Percentiles rank a stretch among this genome's conserved stretches.
Evolutionary conservation across 2,797 vertebrate genomes (phyloP).

Genomic region (Aplochiton taeniatus): DNA sequence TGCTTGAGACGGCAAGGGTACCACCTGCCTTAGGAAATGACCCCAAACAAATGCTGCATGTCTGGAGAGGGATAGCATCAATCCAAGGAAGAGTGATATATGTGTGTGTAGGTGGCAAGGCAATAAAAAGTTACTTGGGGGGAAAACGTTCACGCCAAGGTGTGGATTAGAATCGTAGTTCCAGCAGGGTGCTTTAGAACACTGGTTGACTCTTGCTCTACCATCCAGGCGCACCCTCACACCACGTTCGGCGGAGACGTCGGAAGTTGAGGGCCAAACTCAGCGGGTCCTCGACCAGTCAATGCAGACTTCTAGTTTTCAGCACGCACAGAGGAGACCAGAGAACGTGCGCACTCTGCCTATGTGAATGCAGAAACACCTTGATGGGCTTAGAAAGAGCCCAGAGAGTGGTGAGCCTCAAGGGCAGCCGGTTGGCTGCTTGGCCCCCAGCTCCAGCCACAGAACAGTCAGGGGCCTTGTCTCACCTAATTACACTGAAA

Average conservation of each 20-base stretch:
- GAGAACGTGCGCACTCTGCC: constrained; percentile 60
- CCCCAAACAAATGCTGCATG: constrained; percentile 50
- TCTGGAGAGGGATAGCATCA: constrained; percentile 11
- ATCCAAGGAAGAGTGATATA: constrained; percentile 7
- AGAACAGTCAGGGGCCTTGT: constrained; percentile 94
- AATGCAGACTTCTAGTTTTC: constrained; percentile 38
- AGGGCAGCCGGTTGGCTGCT: constrained; percentile 78
- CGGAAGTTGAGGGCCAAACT: constrained; percentile 36
- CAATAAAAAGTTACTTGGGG: constrained; percentile 22
- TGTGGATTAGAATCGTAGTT: too few species aligned
- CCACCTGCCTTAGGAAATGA: constrained; percentile 53
- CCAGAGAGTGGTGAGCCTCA: constrained; percentile 80
- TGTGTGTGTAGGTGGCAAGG: constrained; percentile 22
- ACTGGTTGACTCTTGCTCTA: too few species aligned
- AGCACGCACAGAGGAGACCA: constrained; percentile 47
- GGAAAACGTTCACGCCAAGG: too few species aligned
- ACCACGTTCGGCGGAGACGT: constrained; percentile 33
- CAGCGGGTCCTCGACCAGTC: constrained; percentile 42
- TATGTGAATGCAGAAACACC: constrained; percentile 86
- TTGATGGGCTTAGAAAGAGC: constrained; percentile 92
- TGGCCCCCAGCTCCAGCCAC: constrained; percentile 80
- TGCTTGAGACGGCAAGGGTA: constrained; percentile 44
- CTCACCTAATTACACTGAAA: constrained; percentile 90
- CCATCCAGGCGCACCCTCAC: constrained; percentile 30
- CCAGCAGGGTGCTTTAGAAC: neutral